phyloP scores from a whole-genome alignment of 1,140 invertebrate genomes.

The Saxidomus purpurata region DNA sequence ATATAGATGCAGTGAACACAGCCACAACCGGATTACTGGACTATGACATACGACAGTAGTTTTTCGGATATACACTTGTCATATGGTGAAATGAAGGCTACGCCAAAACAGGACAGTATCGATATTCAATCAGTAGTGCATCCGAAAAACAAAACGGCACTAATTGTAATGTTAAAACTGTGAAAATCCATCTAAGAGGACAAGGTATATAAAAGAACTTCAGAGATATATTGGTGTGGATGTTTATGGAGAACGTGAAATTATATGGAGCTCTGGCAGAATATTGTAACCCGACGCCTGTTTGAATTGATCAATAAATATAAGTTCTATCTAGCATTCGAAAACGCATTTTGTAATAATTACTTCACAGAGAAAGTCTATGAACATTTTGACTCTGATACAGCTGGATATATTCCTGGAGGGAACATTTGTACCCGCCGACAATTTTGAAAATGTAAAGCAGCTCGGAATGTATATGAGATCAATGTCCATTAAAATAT shows the following conservation, averaged over 20 bases:
- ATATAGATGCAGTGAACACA: background rate
- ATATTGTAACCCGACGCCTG: background rate
- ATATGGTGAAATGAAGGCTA: background rate
- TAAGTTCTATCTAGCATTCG: constrained; percentile 44
- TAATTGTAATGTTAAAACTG: background rate
- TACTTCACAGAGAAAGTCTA: constrained; percentile 57
- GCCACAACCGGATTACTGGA: background rate
- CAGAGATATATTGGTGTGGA: background rate
- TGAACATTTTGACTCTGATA: constrained; percentile 33
- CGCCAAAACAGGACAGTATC: no score
- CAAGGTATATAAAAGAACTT: background rate
- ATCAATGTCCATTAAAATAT: background rate
- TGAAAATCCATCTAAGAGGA: background rate
- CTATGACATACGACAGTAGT: background rate
- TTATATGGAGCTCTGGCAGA: background rate
- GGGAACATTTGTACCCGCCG: constrained; percentile 1
- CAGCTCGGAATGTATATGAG: background rate
- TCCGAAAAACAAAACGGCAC: background rate
- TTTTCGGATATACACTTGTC: background rate
- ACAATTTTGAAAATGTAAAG: background rate
- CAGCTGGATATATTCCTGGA: background rate
- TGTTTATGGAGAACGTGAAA: background rate
- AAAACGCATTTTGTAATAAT: constrained; percentile 43
- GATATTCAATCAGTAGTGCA: background rate
- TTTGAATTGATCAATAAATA: background rate